Evolutionary conservation across 1,140 invertebrate species (phyloP), one percentile per base, ranked within the genome.

Genomic region (Araneus ventricosus): DNA sequence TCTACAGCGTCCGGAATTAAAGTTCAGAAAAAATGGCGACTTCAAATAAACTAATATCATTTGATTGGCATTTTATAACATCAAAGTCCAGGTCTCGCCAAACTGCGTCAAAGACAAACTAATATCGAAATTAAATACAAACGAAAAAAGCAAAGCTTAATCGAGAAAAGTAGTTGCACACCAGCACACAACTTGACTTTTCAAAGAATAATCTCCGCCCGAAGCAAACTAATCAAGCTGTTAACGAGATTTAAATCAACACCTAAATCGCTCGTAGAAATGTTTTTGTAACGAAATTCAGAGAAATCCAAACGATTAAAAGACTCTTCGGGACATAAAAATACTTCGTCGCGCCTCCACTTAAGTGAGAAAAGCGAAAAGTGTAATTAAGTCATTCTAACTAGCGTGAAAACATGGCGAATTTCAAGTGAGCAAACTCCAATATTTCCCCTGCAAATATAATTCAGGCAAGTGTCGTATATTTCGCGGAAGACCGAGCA

Each of bases 401-500:
- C 41, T 22, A 27, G 37, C 80, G 22, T 45, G 80, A 45, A 75
- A 75, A 75, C 27, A 75, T 75, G 8, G 17, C 5, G 20, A 75
- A 37, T 75, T 75, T 37, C 30, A 37, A 75, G 30, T 75, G 34
- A 34, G 30, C 30, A 75, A 37, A 75, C 10, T 75, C 30, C 27
- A 34, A 41, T 45, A 52, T 82, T n/a, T 41, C 39, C 27, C 37
- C 80, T 45, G 80, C 41, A 82, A 82, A 82, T 82, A 82, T 17
- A 82, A 45, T 75, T 75, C 70, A 30, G 34, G 70, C 14, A 75
- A 75, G 70, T 75, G 70, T 75, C 70, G 70, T 37, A 75, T 82
- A 82, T 82, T 82, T 82, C 45, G 37, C 41, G 39, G 39, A n/a
- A 82, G 17, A 45, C 7, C 27, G n/a, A 17, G n/a, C 10, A n/a